Base-by-base conservation (phyloP, 1,140 invertebrate species). In the Aphelenchoides avenae region DNA sequence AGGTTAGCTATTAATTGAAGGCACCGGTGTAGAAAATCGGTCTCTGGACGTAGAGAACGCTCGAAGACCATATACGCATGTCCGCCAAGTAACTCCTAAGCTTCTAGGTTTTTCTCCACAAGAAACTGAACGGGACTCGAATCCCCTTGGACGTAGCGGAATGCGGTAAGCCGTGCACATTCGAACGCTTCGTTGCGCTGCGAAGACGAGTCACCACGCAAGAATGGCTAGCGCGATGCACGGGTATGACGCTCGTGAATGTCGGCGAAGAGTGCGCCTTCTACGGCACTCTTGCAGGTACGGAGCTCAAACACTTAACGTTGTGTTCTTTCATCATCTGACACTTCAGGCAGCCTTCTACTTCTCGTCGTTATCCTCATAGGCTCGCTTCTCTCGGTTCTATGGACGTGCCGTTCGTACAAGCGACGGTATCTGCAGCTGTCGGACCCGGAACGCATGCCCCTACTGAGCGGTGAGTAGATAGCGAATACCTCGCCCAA, bases 221-320 rank as follows among this genome's bases (percentile, higher is more conserved):
- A 13, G 41, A 53, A 46, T 53, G 52, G 52, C 43, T 53, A 47
- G 15, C 22, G n/a, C n/a, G 13, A 11, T 53, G 52, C 15, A 3
- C 18, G 15, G 52, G 52, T 6, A 37, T 31, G 20, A 18, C 33
- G 3, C 1, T 26, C 27, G 33, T 26, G 22, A 41, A 36, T 36
- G 18, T 15, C 13, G 47, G 41, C 20, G n/a, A 52, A 30, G 20
- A 52, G 7, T 53, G 52, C 27, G 30, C 22, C 7, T 15, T 40
- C 0, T 53, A 54, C 9, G 52, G 52, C 3, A 34, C 52, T 15
- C 24, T 53, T 46, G 36, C 52, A 5, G 52, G 52, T 53, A 22
- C 9, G 13, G 13, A 36, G 18, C 34, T 36, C 34, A 13, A 36
- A 13, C 34, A 36, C 18, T 36, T 36, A n/a, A n/a, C n/a, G n/a